Percentiles rank a stretch among this genome's conserved stretches.
Conservation (phyloP, 30 jellyfish, hydroid and myxozoan genomes). For the Cassiopea xamachana region DNA sequence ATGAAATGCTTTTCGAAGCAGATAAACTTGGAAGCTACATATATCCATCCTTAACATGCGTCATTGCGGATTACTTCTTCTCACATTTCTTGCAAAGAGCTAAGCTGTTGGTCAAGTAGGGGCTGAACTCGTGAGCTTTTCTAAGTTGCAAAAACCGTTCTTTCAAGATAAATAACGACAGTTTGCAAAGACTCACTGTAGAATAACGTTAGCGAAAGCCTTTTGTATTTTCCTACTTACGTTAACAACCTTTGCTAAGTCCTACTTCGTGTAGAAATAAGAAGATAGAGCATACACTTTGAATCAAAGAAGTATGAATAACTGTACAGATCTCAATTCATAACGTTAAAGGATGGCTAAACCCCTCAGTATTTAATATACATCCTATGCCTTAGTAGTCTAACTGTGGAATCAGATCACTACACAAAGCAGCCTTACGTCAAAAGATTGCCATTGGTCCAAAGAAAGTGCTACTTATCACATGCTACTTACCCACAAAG, state of each 20-base stretch:
- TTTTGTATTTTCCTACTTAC: not conserved
- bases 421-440: too few relatives aligned
- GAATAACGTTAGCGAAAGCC: constrained; percentile 18
- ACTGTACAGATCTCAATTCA: constrained; percentile 15
- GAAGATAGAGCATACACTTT: not conserved
- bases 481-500: too few relatives aligned
- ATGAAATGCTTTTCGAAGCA: not conserved
- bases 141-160: not conserved
- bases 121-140: not conserved
- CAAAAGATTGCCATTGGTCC: too few relatives aligned
- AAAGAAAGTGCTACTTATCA: too few relatives aligned
- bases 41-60: not conserved
- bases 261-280: not conserved
- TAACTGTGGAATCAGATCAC: not conserved
- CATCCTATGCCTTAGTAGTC: not conserved
- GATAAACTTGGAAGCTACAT: not conserved
- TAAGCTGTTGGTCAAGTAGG: not conserved
- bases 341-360: constrained; percentile 6
- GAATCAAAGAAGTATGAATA: constrained; percentile 1
- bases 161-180: not conserved
- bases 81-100: not conserved
- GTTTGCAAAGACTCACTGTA: not conserved
- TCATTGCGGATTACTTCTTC: not conserved
- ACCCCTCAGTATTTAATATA: not conserved
- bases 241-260: not conserved